A percentile compares a stretch with the other conserved stretches of the same genome.
Evolutionary conservation across 1,140 invertebrate genomes (phyloP).

Genomic region (Phortica variegata): DNA sequence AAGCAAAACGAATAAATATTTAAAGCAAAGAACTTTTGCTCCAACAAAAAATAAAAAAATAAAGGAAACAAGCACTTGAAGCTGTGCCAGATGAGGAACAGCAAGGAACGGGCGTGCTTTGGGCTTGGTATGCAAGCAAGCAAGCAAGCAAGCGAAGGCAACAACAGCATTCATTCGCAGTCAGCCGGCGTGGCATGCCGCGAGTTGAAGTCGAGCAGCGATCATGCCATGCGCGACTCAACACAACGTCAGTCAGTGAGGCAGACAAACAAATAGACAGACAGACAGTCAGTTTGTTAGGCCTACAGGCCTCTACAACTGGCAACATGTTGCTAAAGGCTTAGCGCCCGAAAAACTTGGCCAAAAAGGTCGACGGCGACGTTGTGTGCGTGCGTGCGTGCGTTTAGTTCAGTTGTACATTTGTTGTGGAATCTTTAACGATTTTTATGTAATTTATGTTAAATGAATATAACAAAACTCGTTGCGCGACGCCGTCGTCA

Average conservation of each 20-base stretch:
- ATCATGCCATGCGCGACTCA: slow-evolving; percentile 41
- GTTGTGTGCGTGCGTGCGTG: background rate
- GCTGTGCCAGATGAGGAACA: too few species aligned
- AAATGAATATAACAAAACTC: slow-evolving; percentile 53
- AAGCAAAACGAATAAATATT: background rate
- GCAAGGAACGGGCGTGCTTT: too few species aligned
- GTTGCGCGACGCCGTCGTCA: slow-evolving; percentile 27
- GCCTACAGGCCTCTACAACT: slow-evolving; percentile 10
- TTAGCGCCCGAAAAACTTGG: slow-evolving; percentile 20
- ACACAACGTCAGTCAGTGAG: background rate
- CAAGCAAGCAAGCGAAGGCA: too few species aligned
- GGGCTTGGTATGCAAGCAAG: too few species aligned
- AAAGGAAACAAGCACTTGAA: too few species aligned
- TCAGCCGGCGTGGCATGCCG: too few species aligned
- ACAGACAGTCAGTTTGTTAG: slow-evolving; percentile 4
- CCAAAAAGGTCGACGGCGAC: slow-evolving; percentile 52
- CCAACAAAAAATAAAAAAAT: too few species aligned
- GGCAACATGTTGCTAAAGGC: slow-evolving; percentile 28
- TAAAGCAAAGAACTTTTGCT: too few species aligned
- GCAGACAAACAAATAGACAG: background rate
- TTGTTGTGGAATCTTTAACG: slow-evolving; percentile 13
- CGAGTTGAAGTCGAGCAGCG: too few species aligned
- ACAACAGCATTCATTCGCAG: too few species aligned
- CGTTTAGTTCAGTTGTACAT: slow-evolving; percentile 1
- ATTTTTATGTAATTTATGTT: slow-evolving; percentile 49